A percentile compares a stretch with the other conserved stretches of the same genome.
Conservation (phyloP, 2,113 vertebrate species). For the Genyomyrus donnyi region DNA sequence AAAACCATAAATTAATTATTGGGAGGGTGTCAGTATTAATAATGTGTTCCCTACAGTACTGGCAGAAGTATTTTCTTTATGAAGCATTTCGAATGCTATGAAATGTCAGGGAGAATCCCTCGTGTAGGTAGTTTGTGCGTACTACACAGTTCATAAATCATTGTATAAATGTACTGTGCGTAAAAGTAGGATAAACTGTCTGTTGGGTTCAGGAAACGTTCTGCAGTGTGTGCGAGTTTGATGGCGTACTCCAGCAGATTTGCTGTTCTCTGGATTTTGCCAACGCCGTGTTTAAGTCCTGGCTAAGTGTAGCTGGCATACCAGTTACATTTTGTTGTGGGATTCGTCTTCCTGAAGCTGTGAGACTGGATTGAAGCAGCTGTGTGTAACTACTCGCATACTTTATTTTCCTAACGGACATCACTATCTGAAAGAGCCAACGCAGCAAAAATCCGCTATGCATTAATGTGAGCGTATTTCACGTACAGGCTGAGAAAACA, state of each 20-base stretch:
- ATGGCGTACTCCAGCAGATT: not conserved
- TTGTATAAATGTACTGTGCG: not conserved
- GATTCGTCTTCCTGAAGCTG: not conserved
- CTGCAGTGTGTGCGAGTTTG: not conserved
- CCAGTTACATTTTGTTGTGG: not conserved
- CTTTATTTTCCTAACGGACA: not conserved
- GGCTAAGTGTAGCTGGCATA: not conserved
- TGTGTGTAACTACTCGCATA: not conserved
- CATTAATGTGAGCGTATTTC: not conserved
- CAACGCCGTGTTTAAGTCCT: not conserved
- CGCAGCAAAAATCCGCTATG: not conserved
- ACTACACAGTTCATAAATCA: not conserved
- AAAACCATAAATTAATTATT: not conserved
- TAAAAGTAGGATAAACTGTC: not conserved
- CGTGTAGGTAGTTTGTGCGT: not conserved
- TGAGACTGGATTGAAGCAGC: not conserved
- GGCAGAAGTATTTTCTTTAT: not conserved
- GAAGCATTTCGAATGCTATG: not conserved
- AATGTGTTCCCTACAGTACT: not conserved
- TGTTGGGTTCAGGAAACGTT: not conserved
- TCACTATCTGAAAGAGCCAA: not conserved
- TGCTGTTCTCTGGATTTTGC: not conserved
- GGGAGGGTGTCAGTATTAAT: not conserved
- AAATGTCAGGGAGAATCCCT: not conserved
- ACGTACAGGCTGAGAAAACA: not conserved